Base-by-base conservation (phyloP, 2,797 vertebrate genomes). In the Onychomys torridus region DNA sequence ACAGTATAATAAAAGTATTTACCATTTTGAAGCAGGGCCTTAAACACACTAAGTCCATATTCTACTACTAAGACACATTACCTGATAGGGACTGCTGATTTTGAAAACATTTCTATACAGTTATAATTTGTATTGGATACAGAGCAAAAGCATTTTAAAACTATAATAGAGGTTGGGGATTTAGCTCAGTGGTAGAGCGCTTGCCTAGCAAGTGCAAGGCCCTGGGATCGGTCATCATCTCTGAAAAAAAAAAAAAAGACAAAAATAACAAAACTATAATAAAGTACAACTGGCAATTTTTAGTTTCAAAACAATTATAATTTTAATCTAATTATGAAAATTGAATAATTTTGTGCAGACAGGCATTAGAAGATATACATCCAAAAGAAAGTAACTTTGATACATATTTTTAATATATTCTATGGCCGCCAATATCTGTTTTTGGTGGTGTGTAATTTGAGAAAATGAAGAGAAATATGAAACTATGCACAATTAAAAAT, bases 41-140 rank as follows among this genome's bases (percentile, higher is more conserved):
- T 49, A 25, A 37, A 69, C 63, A 86, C 52, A 43, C 29, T 84
- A 63, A 85, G 29, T 34, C 43, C 32, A 49, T 13, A 49, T 9
- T 27, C 43, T 34, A 27, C 13, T 57, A 8, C 13, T 57, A 9
- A 57, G 49, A 29, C 23, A 57, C 77, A 83, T 61, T 85, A 92
- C 90, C 9, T 86, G 79, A 91, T 29, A 43, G 86, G 13, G 4
- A 37, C 59, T 95, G 19, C 49, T 95, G 69, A 93, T 65, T 97
- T 96, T 97, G 78, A 93, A 94, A 79, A 84, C 37, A 89, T 83
- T 93, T 83, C 79, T 89, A 79, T 63, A 96, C 7, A 95, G 14
- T 85, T 89, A 46, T 49, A 89, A 95, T 86, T 91, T 75, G 73
- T 93, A 82, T 19, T 34, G 13, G 5, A 34, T 79, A 95, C 19